Percentiles rank a stretch among this genome's conserved stretches.
These are phyloP conservation scores for Agrypnus murinus DNA, from an alignment of 2,888 invertebrate genomes.

Conservation along the genomic window DNA sequence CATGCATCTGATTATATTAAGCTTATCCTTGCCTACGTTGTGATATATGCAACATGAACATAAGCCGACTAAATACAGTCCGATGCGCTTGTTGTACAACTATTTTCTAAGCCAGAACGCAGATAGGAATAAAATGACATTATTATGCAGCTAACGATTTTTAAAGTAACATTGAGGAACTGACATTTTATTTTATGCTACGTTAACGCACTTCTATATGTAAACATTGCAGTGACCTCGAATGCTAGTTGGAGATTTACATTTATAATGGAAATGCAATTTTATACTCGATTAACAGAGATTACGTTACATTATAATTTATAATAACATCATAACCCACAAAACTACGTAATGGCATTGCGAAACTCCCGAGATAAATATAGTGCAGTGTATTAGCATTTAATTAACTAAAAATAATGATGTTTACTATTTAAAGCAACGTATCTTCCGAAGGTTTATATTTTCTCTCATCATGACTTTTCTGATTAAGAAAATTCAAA, in stretches of 20 bases:
- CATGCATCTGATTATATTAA: conserved; percentile 45
- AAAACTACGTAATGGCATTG: conserved; percentile 32
- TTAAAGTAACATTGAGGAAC: conserved; percentile 36
- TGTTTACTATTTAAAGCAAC: too few species aligned
- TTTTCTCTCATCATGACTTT: background rate
- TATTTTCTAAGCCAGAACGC: background rate
- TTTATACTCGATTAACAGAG: conserved; percentile 46
- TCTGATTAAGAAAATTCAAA: background rate
- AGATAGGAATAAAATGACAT: conserved; percentile 46
- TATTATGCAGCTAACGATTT: conserved; percentile 43
- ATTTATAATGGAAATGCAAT: conserved; percentile 50
- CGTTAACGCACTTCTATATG: conserved; percentile 43
- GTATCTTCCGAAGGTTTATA: background rate
- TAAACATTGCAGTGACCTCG: conserved; percentile 54
- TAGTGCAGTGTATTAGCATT: background rate
- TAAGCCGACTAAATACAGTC: conserved; percentile 32
- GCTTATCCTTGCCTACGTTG: conserved; percentile 35
- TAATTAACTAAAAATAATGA: conserved; percentile 5
- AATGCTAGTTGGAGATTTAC: conserved; percentile 52
- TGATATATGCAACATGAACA: conserved; percentile 36
- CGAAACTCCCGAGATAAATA: conserved; percentile 9
- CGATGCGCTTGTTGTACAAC: background rate
- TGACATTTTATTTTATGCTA: conserved; percentile 45
- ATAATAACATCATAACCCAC: conserved; percentile 32
- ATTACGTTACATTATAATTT: conserved; percentile 44